A percentile compares a stretch with the other conserved stretches of the same genome.
Conservation (phyloP, 2,797 vertebrate species). For the Myotis daubentonii region DNA sequence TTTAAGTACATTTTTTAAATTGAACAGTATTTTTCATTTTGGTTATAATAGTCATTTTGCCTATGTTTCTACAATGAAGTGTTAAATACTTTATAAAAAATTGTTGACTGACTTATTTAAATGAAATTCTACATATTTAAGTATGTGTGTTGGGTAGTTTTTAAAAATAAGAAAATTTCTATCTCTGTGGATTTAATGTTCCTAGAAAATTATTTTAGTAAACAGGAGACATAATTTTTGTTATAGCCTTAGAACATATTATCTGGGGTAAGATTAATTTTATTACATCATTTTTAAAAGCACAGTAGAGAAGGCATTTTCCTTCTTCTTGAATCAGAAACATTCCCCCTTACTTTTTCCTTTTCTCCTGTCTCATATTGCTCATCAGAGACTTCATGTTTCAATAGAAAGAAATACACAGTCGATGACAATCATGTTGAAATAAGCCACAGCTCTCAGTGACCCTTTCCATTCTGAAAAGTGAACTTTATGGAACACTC, state of each 20-base stretch:
- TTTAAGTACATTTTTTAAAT: constrained; percentile 89
- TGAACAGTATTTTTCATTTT: constrained; percentile 88
- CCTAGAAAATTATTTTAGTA: background rate
- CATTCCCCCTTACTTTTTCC: background rate
- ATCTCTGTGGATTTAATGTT: constrained; percentile 38
- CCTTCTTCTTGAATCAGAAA: background rate
- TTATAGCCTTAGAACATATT: background rate
- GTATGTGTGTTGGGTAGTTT: constrained; percentile 83
- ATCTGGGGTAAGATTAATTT: background rate
- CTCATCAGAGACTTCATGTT: background rate
- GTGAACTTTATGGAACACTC: background rate
- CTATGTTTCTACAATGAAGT: constrained; percentile 90
- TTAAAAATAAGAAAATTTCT: constrained; percentile 70
- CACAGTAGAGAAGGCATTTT: background rate
- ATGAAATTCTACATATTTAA: constrained; percentile 87
- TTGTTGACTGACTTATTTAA: constrained; percentile 88
- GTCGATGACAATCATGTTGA: background rate
- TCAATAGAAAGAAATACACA: background rate
- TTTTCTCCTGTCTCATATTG: background rate
- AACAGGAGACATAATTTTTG: background rate
- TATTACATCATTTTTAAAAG: background rate
- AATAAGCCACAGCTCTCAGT: constrained; percentile 1
- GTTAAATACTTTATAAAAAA: constrained; percentile 88
- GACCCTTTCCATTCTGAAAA: background rate
- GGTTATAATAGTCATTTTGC: constrained; percentile 89